Conservation (phyloP, 1,140 invertebrate genomes). For the Triops longicaudatus region DNA sequence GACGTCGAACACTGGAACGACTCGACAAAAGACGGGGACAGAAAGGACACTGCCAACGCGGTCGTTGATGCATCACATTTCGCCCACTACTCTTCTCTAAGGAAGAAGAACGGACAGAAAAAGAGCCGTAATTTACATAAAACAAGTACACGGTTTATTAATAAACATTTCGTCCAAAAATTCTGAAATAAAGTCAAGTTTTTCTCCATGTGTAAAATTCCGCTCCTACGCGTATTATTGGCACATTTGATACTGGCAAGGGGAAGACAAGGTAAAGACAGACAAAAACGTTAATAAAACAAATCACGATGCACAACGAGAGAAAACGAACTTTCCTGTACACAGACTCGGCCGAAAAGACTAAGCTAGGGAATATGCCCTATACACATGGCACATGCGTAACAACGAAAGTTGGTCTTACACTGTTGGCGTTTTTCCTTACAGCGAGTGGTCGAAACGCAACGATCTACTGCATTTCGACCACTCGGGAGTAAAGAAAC, state of each 20-base stretch:
- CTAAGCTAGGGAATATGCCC: no score
- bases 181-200: background rate
- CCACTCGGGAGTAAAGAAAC: no score
- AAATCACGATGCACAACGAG: no score
- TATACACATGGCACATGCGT: no score
- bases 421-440: no score
- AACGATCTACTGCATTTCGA: no score
- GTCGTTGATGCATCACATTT: slow-evolving; percentile 19
- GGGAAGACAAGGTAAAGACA: background rate
- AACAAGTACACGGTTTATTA: background rate
- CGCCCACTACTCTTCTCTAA: slow-evolving; percentile 13
- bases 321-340: no score
- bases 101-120: background rate
- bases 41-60: slow-evolving; percentile 28
- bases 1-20: slow-evolving; percentile 26
- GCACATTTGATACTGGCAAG: background rate
- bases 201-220: background rate
- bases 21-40: slow-evolving; percentile 26
- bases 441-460: no score
- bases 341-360: no score
- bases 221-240: background rate
- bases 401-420: no score
- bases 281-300: no score
- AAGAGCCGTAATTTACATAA: background rate
- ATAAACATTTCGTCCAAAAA: background rate